Percentiles rank a stretch among this genome's conserved stretches.
Evolutionary conservation across 2,797 vertebrate species (phyloP).

Genomic region (Tamandua tetradactyla): DNA sequence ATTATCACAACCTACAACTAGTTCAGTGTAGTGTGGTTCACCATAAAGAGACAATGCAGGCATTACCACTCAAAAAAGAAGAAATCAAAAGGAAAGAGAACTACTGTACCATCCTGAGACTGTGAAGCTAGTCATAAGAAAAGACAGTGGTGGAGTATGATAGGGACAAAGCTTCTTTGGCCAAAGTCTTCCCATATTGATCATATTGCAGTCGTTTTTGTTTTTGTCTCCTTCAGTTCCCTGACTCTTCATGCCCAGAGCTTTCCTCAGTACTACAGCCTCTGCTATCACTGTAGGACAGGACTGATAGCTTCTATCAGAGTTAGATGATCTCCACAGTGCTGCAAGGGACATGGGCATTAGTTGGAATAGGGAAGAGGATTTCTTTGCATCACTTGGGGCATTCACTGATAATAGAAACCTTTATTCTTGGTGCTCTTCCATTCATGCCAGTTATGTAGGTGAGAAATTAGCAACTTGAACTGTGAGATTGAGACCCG

Average conservation of each 20-base stretch:
- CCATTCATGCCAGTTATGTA: neutral
- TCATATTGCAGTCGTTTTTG: neutral
- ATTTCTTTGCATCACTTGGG: neutral
- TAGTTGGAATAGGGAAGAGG: neutral
- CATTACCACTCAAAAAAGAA: neutral
- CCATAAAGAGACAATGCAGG: neutral
- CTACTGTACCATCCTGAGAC: neutral
- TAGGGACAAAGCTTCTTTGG: neutral
- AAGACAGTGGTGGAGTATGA: neutral
- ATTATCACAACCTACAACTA: constrained; percentile 25
- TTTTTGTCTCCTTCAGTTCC: neutral
- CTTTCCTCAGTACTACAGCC: neutral
- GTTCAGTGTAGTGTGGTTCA: neutral
- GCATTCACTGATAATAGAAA: neutral
- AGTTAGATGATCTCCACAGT: neutral
- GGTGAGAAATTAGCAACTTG: constrained; percentile 1
- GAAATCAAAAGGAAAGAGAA: constrained; percentile 14
- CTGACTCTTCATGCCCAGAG: neutral
- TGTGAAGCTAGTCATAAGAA: constrained; percentile 35
- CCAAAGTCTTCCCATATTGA: neutral
- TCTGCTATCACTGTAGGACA: neutral
- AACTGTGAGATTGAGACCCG: neutral
- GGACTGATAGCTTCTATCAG: neutral
- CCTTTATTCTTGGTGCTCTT: neutral
- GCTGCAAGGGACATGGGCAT: neutral